A percentile compares a stretch with the other conserved stretches of the same genome.
phyloP scores from a whole-genome alignment of 2,888 invertebrate genomes.

The Neria commutata region DNA sequence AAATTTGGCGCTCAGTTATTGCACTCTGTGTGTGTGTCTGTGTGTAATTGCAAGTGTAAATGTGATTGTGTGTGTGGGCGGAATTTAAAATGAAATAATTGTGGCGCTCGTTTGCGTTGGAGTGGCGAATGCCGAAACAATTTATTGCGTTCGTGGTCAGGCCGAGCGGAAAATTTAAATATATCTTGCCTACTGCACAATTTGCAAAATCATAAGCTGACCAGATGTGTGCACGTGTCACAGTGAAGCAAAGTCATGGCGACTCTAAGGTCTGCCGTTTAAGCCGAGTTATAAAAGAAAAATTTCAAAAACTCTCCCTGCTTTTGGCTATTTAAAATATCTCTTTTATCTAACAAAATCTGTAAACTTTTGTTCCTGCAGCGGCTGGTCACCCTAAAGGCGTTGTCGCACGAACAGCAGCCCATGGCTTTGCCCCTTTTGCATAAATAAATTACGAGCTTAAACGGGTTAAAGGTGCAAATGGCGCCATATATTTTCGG shows the following conservation, averaged over 20 bases:
- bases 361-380: conserved; percentile 14
- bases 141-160: conserved; percentile 45
- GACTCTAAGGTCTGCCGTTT: not conserved
- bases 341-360: not conserved
- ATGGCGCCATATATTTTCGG: conserved; percentile 29
- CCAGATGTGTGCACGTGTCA: not conserved
- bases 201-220: conserved; percentile 31
- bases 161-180: conserved; percentile 7
- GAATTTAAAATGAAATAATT: conserved; percentile 12
- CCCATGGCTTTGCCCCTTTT: no score
- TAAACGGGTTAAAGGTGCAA: conserved; percentile 33
- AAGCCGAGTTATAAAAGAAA: no score
- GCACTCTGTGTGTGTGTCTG: not conserved
- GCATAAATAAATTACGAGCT: conserved; percentile 45
- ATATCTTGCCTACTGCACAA: conserved; percentile 19
- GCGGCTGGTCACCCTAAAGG: not conserved
- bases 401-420: no score
- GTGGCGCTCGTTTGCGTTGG: no score
- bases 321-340: not conserved
- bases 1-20: conserved; percentile 19
- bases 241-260: not conserved
- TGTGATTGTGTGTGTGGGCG: conserved; percentile 11
- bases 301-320: no score
- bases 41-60: no score
- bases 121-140: conserved; percentile 31